Evolutionary conservation across 30 jellyfish, hydroid and myxozoan species (phyloP), one percentile per base, ranked within the genome.

Genomic region (Pelagia noctiluca): DNA sequence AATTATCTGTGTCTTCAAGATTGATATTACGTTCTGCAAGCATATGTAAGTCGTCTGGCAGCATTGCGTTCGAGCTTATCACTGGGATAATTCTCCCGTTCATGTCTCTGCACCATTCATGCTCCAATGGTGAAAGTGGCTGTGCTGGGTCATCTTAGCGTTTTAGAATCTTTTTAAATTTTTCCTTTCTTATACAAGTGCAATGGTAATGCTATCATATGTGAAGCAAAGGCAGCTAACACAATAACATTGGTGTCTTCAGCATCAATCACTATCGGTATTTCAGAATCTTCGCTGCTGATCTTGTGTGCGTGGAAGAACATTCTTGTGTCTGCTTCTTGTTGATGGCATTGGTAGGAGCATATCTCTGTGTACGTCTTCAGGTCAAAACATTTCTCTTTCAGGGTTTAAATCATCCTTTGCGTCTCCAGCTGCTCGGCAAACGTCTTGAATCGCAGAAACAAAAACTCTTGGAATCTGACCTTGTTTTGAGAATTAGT

Each of bases 281-380:
- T 52, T 52, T 25, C 68, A 10, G 68, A 30, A 52, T 52, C 68
- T 25, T 2, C 26, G 2, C 12, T 25, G 26, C 26, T 8, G 12
- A 19, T 8, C 57, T 16, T 5, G 16, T 8, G 16, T 42, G 57
- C 57, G 57, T 42, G 16, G 21, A 52, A 52, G 21, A 52, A 52
- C 68, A 52, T 52, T 30, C 21, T 52, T 52, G 68, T 52, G 21
- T 52, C 68, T 3, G 68, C 68, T 52, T 52, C 68, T 25, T 52
- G 68, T 52, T 52, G 28, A 52, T 52, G 68, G 68, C 68, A 52
- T n/a, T n/a, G n/a, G n/a, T n/a, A n/a, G n/a, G n/a, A n/a, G n/a
- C n/a, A n/a, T n/a, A n/a, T n/a, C n/a, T n/a, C n/a, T n/a, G n/a
- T n/a, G n/a, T n/a, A n/a, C n/a, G n/a, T n/a, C n/a, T n/a, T n/a